Evolutionary conservation across 2,797 vertebrate genomes (phyloP), one percentile per base, ranked within the genome.

Genomic region (Arrhamphus sclerolepis): DNA sequence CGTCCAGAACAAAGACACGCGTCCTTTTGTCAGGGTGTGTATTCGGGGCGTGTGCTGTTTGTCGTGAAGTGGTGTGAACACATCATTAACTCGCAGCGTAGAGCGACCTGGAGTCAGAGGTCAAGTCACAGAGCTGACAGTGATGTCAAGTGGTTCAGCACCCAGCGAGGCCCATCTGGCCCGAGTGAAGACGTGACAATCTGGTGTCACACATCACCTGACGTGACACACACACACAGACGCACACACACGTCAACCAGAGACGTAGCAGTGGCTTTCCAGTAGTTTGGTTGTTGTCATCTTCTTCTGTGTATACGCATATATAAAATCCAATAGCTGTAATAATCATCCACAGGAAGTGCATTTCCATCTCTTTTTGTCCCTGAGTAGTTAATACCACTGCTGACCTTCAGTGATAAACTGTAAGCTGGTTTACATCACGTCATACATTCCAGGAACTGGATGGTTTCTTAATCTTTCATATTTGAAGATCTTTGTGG

Each of bases 71-170:
- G 77, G 17, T 74, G 56, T 62, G 78, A 82, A 68, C 86, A 91
- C 89, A 91, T 92, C 88, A 92, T 93, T 90, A 93, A 89, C 79
- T 87, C 61, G 56, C 82, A 74, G 75, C 14, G 43, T 81, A 78
- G 75, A 77, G 54, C 81, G 91, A 90, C 89, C 89, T 19, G 31
- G 63, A 70, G 90, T 87, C 88, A 92, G 82, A 91, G 92, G 91
- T 91, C 90, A 91, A 89, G 81, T 91, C 90, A 90, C 83, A 78
- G 72, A 72, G 76, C 86, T 89, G 90, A 87, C 89, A 90, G 86
- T 61, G 84, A 90, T 90, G 91, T 92, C 91, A 92, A 92, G 90
- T 87, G 86, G 74, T 72, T 80, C 56, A 58, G 79, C 86, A 49
- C 46, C 74, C 81, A 70, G 70, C 44, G 85, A 81, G 75, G 72